phyloP scores from a whole-genome alignment of 2,113 vertebrate genomes.

The Notiomystis cincta region DNA sequence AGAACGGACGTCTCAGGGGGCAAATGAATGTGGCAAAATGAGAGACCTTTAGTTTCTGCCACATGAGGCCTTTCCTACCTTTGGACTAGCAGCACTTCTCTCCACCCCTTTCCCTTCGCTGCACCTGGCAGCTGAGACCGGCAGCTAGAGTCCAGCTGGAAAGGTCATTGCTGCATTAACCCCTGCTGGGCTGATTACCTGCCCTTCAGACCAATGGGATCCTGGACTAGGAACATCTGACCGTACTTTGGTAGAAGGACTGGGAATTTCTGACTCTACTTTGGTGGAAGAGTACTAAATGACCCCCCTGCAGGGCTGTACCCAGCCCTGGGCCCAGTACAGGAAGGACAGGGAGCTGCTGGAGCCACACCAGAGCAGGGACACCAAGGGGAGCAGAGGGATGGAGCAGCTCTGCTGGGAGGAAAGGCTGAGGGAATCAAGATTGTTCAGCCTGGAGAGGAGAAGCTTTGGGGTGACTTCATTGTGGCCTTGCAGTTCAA shows the following conservation, averaged over 20 bases:
- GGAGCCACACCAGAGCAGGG: background rate
- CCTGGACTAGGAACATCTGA: background rate
- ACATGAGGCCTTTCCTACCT: background rate
- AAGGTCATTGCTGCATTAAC: background rate
- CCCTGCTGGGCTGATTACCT: background rate
- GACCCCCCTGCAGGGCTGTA: background rate
- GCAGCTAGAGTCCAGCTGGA: conserved; percentile 22
- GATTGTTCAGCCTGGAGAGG: background rate
- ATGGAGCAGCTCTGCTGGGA: background rate
- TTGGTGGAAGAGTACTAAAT: background rate
- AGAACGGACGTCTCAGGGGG: background rate
- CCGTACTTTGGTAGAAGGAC: background rate
- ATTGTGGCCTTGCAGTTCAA: background rate
- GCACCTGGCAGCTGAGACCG: background rate
- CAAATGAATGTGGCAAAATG: background rate
- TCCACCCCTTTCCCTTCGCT: background rate
- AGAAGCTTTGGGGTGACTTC: background rate
- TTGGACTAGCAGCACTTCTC: background rate
- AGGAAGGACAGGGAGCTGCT: background rate
- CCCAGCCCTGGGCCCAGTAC: background rate
- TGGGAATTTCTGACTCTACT: background rate
- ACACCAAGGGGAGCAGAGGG: background rate
- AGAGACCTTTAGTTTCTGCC: background rate
- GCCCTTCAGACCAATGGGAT: background rate
- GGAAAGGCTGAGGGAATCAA: background rate